Evolutionary conservation across 1,140 invertebrate species (phyloP).

Genomic region (Drosophila trapezifrons): DNA sequence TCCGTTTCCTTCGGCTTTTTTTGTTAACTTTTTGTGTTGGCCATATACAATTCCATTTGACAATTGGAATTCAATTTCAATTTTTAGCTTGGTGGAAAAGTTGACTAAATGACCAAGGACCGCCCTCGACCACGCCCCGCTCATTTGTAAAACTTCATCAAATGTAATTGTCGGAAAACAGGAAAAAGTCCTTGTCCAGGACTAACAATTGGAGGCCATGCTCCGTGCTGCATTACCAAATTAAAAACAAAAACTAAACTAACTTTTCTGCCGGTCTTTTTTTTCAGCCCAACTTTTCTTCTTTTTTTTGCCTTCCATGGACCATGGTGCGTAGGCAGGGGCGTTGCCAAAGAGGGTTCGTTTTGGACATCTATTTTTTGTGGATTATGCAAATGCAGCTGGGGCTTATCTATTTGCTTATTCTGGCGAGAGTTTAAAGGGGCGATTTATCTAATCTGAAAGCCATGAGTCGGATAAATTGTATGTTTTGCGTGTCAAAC

Average conservation of each 20-base stretch:
- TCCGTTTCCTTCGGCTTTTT: conserved; percentile 3
- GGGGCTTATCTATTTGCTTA: conserved; percentile 8
- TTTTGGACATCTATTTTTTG: conserved; percentile 2
- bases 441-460: conserved; percentile 11
- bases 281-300: conserved; percentile 28
- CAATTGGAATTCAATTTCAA: conserved; percentile 61
- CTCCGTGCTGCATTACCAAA: conserved; percentile 74
- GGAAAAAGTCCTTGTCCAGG: conserved; percentile 65
- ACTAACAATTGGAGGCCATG: conserved; percentile 70
- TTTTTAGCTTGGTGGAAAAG: conserved; percentile 49
- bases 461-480: neutral
- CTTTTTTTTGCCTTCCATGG: conserved; percentile 4
- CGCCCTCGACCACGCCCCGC: conserved; percentile 47
- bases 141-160: conserved; percentile 58
- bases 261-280: conserved; percentile 54
- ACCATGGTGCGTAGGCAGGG: conserved; percentile 29
- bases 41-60: conserved; percentile 51
- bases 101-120: conserved; percentile 43
- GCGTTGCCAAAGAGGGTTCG: conserved; percentile 2
- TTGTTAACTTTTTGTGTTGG: conserved; percentile 10
- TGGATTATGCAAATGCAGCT: conserved; percentile 23
- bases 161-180: conserved; percentile 61
- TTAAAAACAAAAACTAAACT: conserved; percentile 77
- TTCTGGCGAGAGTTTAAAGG: neutral
- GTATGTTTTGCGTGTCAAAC: conserved; percentile 8